Evolutionary conservation across 1,140 invertebrate species (phyloP).

Genomic region (Paraescarpia echinospica): DNA sequence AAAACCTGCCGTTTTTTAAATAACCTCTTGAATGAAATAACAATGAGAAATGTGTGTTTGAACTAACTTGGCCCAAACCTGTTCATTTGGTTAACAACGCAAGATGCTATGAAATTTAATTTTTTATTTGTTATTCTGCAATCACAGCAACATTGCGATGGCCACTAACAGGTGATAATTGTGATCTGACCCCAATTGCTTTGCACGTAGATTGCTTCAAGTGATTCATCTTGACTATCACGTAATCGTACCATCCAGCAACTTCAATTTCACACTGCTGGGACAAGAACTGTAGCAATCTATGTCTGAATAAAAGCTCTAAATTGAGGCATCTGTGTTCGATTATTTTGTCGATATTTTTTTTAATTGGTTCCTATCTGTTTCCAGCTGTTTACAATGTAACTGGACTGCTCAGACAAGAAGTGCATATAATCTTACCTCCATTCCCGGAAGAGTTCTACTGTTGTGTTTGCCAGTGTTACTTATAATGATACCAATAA

Average conservation of each 20-base stretch:
- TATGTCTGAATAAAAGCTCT: neutral
- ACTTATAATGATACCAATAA: no score
- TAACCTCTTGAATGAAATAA: no score
- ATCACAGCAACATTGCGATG: neutral
- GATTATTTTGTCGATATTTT: no score
- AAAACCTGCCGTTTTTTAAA: neutral
- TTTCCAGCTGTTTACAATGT: no score
- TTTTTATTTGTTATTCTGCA: neutral
- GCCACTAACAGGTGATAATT: neutral
- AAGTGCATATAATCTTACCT: no score
- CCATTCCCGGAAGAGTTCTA: no score
- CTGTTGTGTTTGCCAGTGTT: no score
- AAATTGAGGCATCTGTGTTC: neutral
- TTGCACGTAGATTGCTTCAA: neutral
- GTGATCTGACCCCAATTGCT: neutral
- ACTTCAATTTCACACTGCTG: neutral
- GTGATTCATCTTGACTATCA: neutral
- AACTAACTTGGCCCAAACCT: neutral
- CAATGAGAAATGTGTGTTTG: neutral
- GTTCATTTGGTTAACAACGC: neutral
- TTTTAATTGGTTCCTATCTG: no score
- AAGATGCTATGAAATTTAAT: neutral
- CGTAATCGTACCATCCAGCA: neutral
- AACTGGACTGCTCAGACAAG: no score
- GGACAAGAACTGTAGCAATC: neutral